A percentile compares a stretch with the other conserved stretches of the same genome.
Conservation (phyloP, 1,140 invertebrate species). For the Zeugodacus cucurbitae region DNA sequence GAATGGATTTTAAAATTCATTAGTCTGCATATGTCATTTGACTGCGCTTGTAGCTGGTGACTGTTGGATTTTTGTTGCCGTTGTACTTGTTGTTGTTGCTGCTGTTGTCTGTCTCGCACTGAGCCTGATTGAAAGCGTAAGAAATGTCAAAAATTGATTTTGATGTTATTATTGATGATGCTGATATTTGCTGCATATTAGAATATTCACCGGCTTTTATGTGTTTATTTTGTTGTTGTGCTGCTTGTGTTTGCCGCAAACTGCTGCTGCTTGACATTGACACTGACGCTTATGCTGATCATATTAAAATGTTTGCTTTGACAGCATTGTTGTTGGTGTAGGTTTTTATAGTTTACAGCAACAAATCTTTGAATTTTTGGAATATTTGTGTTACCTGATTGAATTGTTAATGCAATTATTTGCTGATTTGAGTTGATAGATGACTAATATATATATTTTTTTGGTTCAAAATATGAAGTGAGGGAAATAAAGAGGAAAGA, state of each 20-base stretch:
- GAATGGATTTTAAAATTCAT: conserved; percentile 62
- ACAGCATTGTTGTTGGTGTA: not conserved
- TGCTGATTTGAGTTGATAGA: not conserved
- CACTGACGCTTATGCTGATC: not conserved
- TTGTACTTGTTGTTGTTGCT: not conserved
- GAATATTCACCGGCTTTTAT: not conserved
- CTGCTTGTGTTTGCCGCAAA: not conserved
- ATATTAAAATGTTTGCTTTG: not conserved
- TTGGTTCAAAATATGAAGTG: not conserved
- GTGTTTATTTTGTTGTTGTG: not conserved
- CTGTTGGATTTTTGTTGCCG: conserved; percentile 23
- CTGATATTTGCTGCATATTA: not conserved
- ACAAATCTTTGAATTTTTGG: not conserved
- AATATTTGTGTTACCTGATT: not conserved
- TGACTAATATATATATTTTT: not conserved
- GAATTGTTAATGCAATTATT: not conserved
- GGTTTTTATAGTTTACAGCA: not conserved
- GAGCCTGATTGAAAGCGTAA: conserved; percentile 52
- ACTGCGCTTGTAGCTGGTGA: not conserved
- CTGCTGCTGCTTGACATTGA: not conserved
- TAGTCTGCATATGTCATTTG: conserved; percentile 63
- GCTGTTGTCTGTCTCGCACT: not conserved
- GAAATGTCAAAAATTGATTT: conserved; percentile 51
- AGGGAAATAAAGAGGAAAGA: no score
- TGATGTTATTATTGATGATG: conserved; percentile 53